Evolutionary conservation across 1,140 invertebrate species (phyloP), one percentile per base, ranked within the genome.

Genomic region (Neodiprion virginianus): DNA sequence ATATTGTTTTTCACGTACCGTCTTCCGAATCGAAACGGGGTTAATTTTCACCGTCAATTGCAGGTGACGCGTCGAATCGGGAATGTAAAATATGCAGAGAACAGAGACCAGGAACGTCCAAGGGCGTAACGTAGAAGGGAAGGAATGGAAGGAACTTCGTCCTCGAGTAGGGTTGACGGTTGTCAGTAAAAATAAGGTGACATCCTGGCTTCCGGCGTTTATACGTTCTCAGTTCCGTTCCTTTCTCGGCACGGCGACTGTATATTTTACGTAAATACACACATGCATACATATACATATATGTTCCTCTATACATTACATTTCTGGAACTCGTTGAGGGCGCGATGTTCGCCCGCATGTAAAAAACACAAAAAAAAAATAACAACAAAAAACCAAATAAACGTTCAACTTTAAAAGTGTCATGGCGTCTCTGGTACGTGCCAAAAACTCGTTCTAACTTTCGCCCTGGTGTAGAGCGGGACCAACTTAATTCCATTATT

Each of bases 341-440:
- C 5, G 28, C 28, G 28, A 40, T 40, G 28, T 40, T 40, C 28
- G 17, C 28, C 5, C 5, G 28, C 5, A 40, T 40, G 28, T 40
- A 40, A 40, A 40, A 40, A 40, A 40, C 28, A 40, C 1, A 40
- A 40, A 40, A 40, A 1, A 40, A 40, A 40, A 40, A 40, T 0
- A 40, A 40, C 28, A 40, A 40, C 28, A 40, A 40, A 40, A 40
- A 40, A 1, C 5, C n/a, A 14, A 14, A 11, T 11, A 53, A 53
- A 61, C 11, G 53, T 61, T 61, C 11, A 61, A 61, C 71, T 78
- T 79, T 77, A 75, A 77, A 80, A 82, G 79, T 80, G 81, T 78
- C 78, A 77, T 78, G 74, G 73, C 76, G 74, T 78, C 77, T 74
- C 77, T 74, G 73, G 76, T 79, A 82, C 81, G 81, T 81, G 75